These are phyloP conservation scores for Digitonthophagus gazella DNA, from an alignment of 2,888 invertebrate species.

Conservation along the genomic window DNA sequence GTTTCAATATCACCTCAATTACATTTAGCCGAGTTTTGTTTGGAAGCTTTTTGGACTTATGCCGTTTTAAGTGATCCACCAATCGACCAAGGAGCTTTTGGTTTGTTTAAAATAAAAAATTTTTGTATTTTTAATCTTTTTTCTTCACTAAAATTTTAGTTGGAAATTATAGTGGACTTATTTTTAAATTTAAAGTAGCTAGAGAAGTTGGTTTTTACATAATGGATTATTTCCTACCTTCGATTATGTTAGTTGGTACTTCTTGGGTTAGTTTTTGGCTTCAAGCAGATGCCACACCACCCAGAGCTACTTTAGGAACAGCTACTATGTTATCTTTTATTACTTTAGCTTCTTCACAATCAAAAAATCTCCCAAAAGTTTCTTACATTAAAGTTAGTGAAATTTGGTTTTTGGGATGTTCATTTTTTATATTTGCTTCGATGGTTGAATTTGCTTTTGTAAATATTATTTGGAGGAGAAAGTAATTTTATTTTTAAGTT, in stretches of 20 bases:
- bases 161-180: conserved; percentile 80
- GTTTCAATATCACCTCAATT: conserved; percentile 73
- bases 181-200: conserved; percentile 74
- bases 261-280: conserved; percentile 91
- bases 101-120: conserved; percentile 50
- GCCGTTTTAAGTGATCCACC: conserved; percentile 53
- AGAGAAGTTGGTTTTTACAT: conserved; percentile 83
- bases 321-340: conserved; percentile 86
- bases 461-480: conserved; percentile 83
- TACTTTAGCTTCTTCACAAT: conserved; percentile 80
- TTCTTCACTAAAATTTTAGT: conserved; percentile 53
- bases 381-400: conserved; percentile 89
- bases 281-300: conserved; percentile 83
- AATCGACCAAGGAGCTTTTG: conserved; percentile 66
- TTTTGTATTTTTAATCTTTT: not conserved
- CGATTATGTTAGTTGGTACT: conserved; percentile 80
- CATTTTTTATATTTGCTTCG: conserved; percentile 80
- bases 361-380: conserved; percentile 82
- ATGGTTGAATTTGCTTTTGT: conserved; percentile 87
- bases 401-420: conserved; percentile 85
- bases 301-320: conserved; percentile 77
- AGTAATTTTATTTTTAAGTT: conserved; percentile 53
- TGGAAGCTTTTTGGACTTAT: conserved; percentile 48
- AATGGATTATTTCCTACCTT: conserved; percentile 86
- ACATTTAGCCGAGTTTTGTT: conserved; percentile 77